A percentile compares a stretch with the other conserved stretches of the same genome.
These are phyloP conservation scores for Drepana arcuata DNA, from an alignment of 1,140 invertebrate genomes.

Conservation along the genomic window DNA sequence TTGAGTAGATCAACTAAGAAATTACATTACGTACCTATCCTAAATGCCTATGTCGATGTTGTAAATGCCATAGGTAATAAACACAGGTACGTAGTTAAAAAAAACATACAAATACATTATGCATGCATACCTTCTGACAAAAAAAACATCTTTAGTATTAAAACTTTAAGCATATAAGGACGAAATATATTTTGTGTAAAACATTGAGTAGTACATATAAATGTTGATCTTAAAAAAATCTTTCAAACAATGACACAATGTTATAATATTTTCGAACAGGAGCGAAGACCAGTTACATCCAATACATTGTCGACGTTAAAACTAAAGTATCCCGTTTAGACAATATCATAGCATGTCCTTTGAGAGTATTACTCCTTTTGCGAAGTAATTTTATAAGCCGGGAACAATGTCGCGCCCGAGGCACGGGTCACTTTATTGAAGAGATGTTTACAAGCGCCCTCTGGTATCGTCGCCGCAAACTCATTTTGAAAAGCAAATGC, in stretches of 20 bases:
- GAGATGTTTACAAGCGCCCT: slow-evolving; percentile 30
- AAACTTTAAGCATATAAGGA: too few species aligned
- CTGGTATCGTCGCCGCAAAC: slow-evolving; percentile 19
- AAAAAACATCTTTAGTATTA: too few species aligned
- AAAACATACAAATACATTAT: too few species aligned
- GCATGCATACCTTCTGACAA: too few species aligned
- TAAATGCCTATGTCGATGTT: too few species aligned
- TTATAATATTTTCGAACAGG: background rate
- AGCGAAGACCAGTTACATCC: background rate
- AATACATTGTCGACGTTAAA: background rate
- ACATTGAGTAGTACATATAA: background rate
- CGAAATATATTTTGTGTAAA: background rate
- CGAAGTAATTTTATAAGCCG: slow-evolving; percentile 38
- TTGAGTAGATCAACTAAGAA: slow-evolving; percentile 42
- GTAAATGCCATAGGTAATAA: too few species aligned
- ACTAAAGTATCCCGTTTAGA: background rate
- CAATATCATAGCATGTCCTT: slow-evolving; percentile 2
- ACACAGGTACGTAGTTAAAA: too few species aligned
- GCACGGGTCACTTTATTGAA: slow-evolving; percentile 28
- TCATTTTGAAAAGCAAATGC: slow-evolving; percentile 20
- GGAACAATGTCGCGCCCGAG: slow-evolving; percentile 26
- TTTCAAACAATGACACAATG: background rate
- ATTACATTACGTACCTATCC: too few species aligned
- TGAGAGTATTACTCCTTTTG: slow-evolving; percentile 17
- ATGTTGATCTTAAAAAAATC: background rate